A percentile compares a stretch with the other conserved stretches of the same genome.
Evolutionary conservation across 2,888 invertebrate species (phyloP).

Genomic region (Operophtera brumata): DNA sequence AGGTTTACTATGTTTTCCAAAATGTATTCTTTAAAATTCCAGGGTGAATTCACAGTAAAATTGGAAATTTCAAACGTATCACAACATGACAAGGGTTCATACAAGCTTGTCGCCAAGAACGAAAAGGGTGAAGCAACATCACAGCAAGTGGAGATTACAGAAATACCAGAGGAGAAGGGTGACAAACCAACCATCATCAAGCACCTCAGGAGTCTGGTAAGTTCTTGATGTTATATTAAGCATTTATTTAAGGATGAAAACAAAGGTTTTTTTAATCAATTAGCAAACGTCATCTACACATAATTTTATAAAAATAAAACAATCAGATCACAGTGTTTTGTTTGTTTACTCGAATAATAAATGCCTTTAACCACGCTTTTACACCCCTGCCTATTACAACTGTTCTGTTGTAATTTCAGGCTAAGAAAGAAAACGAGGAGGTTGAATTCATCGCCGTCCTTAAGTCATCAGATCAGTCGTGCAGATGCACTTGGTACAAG

Average conservation of each 20-base stretch:
- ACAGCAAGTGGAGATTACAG: slow-evolving; percentile 91
- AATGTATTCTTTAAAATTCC: slow-evolving; percentile 26
- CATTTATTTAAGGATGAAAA: no score
- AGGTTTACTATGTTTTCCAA: neutral
- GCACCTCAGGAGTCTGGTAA: slow-evolving; percentile 87
- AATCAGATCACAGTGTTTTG: no score
- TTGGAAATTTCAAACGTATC: slow-evolving; percentile 93
- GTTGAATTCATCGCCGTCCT: slow-evolving; percentile 89
- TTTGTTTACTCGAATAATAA: no score
- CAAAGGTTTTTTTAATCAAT: no score
- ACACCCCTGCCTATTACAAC: neutral
- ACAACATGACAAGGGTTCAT: slow-evolving; percentile 91
- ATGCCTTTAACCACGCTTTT: no score
- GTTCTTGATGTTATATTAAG: no score
- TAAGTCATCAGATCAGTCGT: slow-evolving; percentile 87
- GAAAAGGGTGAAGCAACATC: slow-evolving; percentile 96
- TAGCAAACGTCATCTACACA: no score
- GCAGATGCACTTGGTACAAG: slow-evolving; percentile 92
- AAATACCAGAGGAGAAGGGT: slow-evolving; percentile 89
- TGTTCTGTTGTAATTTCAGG: slow-evolving; percentile 43
- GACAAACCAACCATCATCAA: slow-evolving; percentile 90
- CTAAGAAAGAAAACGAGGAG: slow-evolving; percentile 82
- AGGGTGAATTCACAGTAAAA: slow-evolving; percentile 95
- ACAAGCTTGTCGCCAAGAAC: slow-evolving; percentile 94
- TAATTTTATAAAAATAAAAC: no score